A percentile compares a stretch with the other conserved stretches of the same genome.
These are phyloP conservation scores for Nematostella vectensis DNA, from an alignment of 92 coral and sea anemone species.

Conservation along the genomic window DNA sequence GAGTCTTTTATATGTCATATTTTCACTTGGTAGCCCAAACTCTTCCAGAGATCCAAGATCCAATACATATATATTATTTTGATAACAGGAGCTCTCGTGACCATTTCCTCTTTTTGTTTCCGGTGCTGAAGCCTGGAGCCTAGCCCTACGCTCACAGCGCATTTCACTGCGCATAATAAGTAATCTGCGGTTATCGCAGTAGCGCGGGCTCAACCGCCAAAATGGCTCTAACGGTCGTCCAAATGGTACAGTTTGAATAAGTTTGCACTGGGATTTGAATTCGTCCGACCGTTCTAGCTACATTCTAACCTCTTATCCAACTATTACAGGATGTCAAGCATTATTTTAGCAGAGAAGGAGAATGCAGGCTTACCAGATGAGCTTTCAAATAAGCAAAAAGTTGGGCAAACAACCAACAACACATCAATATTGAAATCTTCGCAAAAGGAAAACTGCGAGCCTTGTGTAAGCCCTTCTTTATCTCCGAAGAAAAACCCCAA, in stretches of 20 bases:
- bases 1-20: no score
- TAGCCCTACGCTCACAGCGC: no score
- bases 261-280: slow-evolving; percentile 24
- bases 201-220: slow-evolving; percentile 59
- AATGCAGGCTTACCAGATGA: slow-evolving; percentile 30
- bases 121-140: no score
- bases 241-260: slow-evolving; percentile 81
- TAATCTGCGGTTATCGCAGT: slow-evolving; percentile 2
- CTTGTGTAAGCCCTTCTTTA: slow-evolving; percentile 14
- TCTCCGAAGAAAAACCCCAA: slow-evolving; percentile 28
- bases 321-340: slow-evolving; percentile 50
- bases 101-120: no score
- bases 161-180: no score
- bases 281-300: background rate
- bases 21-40: no score
- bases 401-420: slow-evolving; percentile 8
- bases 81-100: no score
- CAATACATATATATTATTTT: no score
- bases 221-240: slow-evolving; percentile 69
- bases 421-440: slow-evolving; percentile 63
- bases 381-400: slow-evolving; percentile 29
- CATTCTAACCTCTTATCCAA: slow-evolving; percentile 12
- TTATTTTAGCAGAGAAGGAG: slow-evolving; percentile 52
- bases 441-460: slow-evolving; percentile 25
- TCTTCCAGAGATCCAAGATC: no score